Base-by-base conservation (phyloP, 2,888 invertebrate species). In the Alentia gelatinosa region DNA sequence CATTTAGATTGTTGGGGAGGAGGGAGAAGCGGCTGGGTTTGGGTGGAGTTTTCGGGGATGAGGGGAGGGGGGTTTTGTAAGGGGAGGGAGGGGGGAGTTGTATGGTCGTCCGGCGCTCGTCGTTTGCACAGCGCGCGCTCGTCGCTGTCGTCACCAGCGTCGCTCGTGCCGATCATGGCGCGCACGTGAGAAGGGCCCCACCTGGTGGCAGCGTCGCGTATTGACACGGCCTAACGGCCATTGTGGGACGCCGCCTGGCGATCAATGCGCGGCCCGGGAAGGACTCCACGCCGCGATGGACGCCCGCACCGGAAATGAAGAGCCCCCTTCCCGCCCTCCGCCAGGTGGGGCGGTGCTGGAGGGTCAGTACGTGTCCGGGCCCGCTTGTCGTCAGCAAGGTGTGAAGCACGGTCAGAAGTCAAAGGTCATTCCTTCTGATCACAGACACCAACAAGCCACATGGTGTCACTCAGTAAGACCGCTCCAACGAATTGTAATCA, bases 181-280 rank as follows among this genome's bases (percentile, higher is more conserved):
- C 47, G 50, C 86, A 47, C 86, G 50, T 86, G 86, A 86, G 86
- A 86, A 47, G 42, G 42, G 47, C 26, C 23, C 86, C 86, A 86
- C 86, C 86, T 86, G 86, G 86, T 30, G 86, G 86, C 50, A 19
- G 86, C 42, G 47, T 15, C 50, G 47, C 47, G 47, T 86, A 86
- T 86, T 86, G 86, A 86, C 86, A 47, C 47, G 86, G 12, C 33
- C 86, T 86, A 86, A 86, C 86, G 50, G 86, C 30, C 50, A 86
- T 86, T 86, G 86, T 86, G 79, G 79, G 39, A 74, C 74, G 74
- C 79, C 23, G 37, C n/a, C 3, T 39, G 35, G n/a, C 79, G 79
- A 39, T 79, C 79, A 39, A 79, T 79, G 35, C 39, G 35, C 0
- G 12, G 79, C 19, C n/a, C 74, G 74, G 74, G 74, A 74, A 74